Conservation (phyloP, 2,888 invertebrate genomes). For the Ormyrus thymus region DNA sequence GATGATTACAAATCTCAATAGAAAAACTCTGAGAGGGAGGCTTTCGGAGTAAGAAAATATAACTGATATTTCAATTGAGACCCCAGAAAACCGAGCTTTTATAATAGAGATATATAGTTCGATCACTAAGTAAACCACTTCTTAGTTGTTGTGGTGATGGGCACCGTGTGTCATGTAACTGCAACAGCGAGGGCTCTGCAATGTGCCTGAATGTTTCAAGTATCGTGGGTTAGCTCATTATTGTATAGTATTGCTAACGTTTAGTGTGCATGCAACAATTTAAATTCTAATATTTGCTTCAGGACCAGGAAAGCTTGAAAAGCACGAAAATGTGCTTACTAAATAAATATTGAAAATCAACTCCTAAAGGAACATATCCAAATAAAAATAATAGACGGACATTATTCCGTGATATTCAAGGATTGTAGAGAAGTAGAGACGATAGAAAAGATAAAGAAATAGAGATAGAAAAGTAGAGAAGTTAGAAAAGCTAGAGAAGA, state of each 20-base stretch:
- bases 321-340: background rate
- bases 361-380: background rate
- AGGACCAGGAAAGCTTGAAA: background rate
- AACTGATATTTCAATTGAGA: background rate
- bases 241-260: background rate
- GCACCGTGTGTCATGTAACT: background rate
- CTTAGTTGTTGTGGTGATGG: background rate
- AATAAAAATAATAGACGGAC: too few relatives aligned
- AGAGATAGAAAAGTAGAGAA: too few relatives aligned
- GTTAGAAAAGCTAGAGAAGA: too few relatives aligned
- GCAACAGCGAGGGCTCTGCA: background rate
- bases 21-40: background rate
- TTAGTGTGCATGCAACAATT: background rate
- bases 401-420: too few relatives aligned
- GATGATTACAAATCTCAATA: background rate
- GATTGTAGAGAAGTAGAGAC: too few relatives aligned
- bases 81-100: background rate
- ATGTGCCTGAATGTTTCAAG: background rate
- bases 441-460: too few relatives aligned
- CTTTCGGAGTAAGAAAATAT: background rate
- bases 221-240: background rate
- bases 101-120: background rate
- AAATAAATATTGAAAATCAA: background rate
- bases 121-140: background rate
- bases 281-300: background rate